Evolutionary conservation across 1,140 invertebrate species (phyloP), one percentile per base, ranked within the genome.

Genomic region (Pseudachorutes palmiensis): DNA sequence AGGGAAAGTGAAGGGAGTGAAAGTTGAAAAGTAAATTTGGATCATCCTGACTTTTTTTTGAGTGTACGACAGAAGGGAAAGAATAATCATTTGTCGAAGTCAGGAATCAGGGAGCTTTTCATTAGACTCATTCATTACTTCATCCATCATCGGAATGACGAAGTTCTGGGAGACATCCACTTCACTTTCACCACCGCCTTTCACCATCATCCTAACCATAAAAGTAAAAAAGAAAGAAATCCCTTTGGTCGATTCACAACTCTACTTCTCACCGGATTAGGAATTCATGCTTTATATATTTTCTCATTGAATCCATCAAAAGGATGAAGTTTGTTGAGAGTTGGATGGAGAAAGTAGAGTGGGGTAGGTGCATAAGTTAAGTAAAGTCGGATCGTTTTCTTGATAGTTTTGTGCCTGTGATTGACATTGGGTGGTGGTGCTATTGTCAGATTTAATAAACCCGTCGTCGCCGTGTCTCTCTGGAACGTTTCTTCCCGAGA

Each of bases 391-490:
- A n/a, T n/a, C n/a, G n/a, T n/a, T n/a, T n/a, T n/a, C n/a, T n/a
- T n/a, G n/a, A n/a, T n/a, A n/a, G n/a, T n/a, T n/a, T n/a, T n/a
- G n/a, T n/a, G n/a, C n/a, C n/a, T n/a, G 36, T 41, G 36, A 9
- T 9, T 41, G 36, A 41, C 36, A 41, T 5, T 41, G 36, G 36
- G 36, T 41, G 36, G 5, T 67, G 65, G 65, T 70, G 69, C 65
- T 61, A 68, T 66, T 66, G 69, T 70, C 69, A 70, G 69, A 65
- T 70, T 70, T 68, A 70, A 70, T 70, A 70, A 70, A 67, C 66
- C 51, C 1, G 33, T 65, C 67, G 28, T 65, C 48, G 64, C 58
- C 30, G 51, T 3, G 2, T 62, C 22, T 59, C 36, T 16, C n/a
- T n/a, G n/a, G n/a, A n/a, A n/a, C 30, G 2, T 30, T 30, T 49